A percentile compares a stretch with the other conserved stretches of the same genome.
Evolutionary conservation across 2,113 vertebrate species (phyloP).

Genomic region (Maccullochella peelii): DNA sequence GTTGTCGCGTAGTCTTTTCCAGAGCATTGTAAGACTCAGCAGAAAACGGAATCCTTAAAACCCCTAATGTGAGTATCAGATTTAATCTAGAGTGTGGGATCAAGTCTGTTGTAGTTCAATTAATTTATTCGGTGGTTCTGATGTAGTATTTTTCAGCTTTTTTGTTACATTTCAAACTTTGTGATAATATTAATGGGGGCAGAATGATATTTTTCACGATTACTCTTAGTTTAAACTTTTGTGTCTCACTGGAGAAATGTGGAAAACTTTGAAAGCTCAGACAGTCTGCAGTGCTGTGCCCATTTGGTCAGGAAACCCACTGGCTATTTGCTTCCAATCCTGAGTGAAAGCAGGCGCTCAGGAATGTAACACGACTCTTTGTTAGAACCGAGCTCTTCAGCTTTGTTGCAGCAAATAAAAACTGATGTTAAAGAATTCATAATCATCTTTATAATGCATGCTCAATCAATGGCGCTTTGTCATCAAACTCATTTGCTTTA

Average conservation of each 20-base stretch:
- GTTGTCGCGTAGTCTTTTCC: conserved; percentile 35
- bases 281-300: conserved; percentile 47
- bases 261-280: conserved; percentile 27
- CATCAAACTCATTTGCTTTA: conserved; percentile 40
- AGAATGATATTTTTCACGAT: not conserved
- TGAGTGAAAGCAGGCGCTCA: conserved; percentile 53
- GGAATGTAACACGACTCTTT: conserved; percentile 58
- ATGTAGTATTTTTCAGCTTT: not conserved
- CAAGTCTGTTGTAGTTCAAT: conserved; percentile 26
- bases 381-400: conserved; percentile 37
- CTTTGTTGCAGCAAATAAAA: conserved; percentile 43
- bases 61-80: conserved; percentile 65
- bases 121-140: not conserved
- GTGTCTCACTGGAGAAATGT: conserved; percentile 10
- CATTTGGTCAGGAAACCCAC: conserved; percentile 68
- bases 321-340: conserved; percentile 70
- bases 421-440: conserved; percentile 23
- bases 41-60: conserved; percentile 51
- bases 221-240: conserved; percentile 27
- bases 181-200: not conserved
- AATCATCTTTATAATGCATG: conserved; percentile 5
- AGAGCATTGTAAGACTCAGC: conserved; percentile 25
- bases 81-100: conserved; percentile 41
- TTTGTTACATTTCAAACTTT: conserved; percentile 12
- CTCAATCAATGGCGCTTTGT: conserved; percentile 58